These are phyloP conservation scores for Phaetusa simplex DNA, from an alignment of 2,113 vertebrate genomes.

Conservation along the genomic window DNA sequence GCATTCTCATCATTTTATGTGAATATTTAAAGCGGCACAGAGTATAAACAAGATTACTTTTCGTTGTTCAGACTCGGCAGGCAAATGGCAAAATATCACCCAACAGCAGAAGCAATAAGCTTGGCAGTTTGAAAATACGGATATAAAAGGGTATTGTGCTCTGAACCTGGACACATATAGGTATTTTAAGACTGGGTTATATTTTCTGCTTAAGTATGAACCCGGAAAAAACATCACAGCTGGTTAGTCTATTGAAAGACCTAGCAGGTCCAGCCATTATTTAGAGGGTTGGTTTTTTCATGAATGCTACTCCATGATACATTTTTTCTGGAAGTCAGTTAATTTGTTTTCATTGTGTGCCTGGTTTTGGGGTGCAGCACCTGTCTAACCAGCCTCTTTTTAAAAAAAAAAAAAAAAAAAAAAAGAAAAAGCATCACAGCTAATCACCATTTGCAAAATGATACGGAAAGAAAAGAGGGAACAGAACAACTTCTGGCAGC, in stretches of 20 bases:
- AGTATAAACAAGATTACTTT: background rate
- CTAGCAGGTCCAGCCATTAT: background rate
- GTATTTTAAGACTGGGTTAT: background rate
- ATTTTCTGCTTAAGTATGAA: background rate
- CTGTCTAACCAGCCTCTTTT: background rate
- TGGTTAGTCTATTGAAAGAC: background rate
- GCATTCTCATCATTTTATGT: background rate
- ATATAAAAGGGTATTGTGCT: background rate
- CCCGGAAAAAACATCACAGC: background rate
- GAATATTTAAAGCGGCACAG: background rate
- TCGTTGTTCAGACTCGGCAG: background rate
- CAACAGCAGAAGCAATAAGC: background rate
- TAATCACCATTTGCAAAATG: background rate
- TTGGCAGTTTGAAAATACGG: background rate
- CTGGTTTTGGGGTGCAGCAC: background rate
- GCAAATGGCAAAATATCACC: background rate
- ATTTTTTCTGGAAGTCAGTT: conserved; percentile 39
- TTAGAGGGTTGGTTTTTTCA: background rate
- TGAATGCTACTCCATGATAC: background rate
- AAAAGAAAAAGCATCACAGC: background rate
- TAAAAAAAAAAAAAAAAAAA: background rate
- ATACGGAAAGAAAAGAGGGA: background rate
- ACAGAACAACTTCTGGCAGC: background rate
- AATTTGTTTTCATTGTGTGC: conserved; percentile 4
- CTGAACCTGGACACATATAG: background rate